Percentiles rank a stretch among this genome's conserved stretches.
Evolutionary conservation across 2,113 vertebrate genomes (phyloP).

Genomic region (Chaetura pelagica): DNA sequence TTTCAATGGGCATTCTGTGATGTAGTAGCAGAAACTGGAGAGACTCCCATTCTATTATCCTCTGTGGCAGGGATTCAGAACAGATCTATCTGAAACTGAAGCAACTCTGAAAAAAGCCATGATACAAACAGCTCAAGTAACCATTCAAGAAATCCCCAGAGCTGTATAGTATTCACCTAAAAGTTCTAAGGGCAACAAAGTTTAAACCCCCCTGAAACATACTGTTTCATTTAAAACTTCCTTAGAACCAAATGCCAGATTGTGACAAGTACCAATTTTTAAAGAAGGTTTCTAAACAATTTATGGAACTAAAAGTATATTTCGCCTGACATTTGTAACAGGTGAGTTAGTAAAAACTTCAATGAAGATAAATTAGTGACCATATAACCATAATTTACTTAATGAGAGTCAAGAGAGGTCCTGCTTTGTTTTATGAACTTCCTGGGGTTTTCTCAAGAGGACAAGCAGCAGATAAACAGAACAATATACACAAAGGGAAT

Average conservation of each 20-base stretch:
- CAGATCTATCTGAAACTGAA: background rate
- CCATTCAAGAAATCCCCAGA: background rate
- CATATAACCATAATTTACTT: background rate
- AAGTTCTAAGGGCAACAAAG: background rate
- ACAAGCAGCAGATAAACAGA: background rate
- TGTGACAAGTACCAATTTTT: background rate
- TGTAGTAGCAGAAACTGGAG: background rate
- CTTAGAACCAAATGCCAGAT: background rate
- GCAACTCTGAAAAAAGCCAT: background rate
- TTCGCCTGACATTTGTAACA: background rate
- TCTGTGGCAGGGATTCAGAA: background rate
- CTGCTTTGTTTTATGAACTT: background rate
- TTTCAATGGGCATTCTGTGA: background rate
- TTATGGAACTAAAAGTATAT: background rate
- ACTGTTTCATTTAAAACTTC: background rate
- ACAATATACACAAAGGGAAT: background rate
- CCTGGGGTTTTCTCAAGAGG: background rate
- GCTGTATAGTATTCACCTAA: background rate
- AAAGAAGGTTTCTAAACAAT: background rate
- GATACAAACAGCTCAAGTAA: background rate
- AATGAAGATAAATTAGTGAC: background rate
- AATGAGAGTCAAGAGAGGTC: background rate
- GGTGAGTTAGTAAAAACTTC: background rate
- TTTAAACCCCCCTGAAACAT: background rate
- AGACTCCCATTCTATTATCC: background rate